Evolutionary conservation across 2,888 invertebrate species (phyloP).

Genomic region (Eupithecia tripunctaria): DNA sequence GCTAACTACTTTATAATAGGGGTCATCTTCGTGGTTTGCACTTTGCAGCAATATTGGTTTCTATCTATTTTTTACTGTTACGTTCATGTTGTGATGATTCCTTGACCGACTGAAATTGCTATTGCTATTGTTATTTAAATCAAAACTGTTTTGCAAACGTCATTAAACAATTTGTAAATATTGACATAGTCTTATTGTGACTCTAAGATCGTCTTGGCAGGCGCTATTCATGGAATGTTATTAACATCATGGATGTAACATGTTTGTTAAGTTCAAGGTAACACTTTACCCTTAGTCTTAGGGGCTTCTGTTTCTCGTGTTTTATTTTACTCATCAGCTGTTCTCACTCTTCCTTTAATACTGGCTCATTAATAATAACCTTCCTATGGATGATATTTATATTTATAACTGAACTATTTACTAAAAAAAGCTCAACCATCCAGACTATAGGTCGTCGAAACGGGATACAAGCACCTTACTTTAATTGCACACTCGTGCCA

Average conservation of each 20-base stretch:
- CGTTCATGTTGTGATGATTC: background rate
- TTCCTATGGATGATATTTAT: background rate
- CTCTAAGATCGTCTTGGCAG: background rate
- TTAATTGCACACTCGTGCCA: slow-evolving; percentile 39
- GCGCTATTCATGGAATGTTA: background rate
- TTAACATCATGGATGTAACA: background rate
- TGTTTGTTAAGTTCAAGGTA: background rate
- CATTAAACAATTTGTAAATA: background rate
- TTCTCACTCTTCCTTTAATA: background rate
- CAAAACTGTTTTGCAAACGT: background rate
- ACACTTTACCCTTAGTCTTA: background rate
- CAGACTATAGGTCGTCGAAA: slow-evolving; percentile 11
- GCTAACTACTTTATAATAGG: background rate
- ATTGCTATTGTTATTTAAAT: background rate
- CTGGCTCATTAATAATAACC: background rate
- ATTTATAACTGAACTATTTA: background rate
- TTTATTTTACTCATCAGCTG: slow-evolving; percentile 1
- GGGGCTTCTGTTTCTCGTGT: background rate
- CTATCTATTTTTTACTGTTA: background rate
- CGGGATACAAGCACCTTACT: slow-evolving; percentile 31
- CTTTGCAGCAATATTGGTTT: background rate
- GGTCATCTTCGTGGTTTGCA: background rate
- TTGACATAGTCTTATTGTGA: background rate
- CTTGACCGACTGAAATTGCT: background rate
- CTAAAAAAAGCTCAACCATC: slow-evolving; percentile 13